Percentiles rank a stretch among this genome's conserved stretches.
Evolutionary conservation across 1,140 invertebrate species (phyloP).

Genomic region (Aphelinus certus): DNA sequence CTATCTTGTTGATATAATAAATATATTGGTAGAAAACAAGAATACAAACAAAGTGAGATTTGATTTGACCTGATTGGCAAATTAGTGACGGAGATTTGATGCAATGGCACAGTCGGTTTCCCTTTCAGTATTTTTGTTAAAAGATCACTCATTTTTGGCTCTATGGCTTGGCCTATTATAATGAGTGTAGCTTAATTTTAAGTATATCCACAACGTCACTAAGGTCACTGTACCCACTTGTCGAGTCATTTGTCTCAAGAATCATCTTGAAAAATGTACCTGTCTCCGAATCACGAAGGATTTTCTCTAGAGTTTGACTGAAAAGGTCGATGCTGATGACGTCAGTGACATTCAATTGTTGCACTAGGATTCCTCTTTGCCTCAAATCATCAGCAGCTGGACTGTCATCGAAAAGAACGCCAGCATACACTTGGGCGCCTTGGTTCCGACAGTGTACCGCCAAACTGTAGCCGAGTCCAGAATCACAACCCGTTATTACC

Average conservation of each 20-base stretch:
- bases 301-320: constrained; percentile 54
- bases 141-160: too few relatives aligned
- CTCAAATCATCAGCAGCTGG: constrained; percentile 64
- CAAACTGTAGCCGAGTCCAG: constrained; percentile 81
- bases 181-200: too few relatives aligned
- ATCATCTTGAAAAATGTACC: constrained; percentile 54
- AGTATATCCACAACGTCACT: too few relatives aligned
- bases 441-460: constrained; percentile 69
- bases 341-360: constrained; percentile 76
- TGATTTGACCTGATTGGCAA: too few relatives aligned
- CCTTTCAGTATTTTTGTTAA: too few relatives aligned
- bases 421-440: constrained; percentile 75
- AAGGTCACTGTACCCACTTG: too few relatives aligned
- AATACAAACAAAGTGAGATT: too few relatives aligned
- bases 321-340: constrained; percentile 67
- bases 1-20: too few relatives aligned
- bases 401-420: constrained; percentile 71
- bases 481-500: constrained; percentile 84
- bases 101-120: too few relatives aligned
- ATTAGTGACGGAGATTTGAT: too few relatives aligned
- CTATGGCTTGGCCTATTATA: too few relatives aligned
- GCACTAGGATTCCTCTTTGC: constrained; percentile 60
- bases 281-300: constrained; percentile 62
- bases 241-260: not conserved
- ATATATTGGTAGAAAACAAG: too few relatives aligned